Base-by-base conservation (phyloP, 2,113 vertebrate species). In the Riparia riparia region DNA sequence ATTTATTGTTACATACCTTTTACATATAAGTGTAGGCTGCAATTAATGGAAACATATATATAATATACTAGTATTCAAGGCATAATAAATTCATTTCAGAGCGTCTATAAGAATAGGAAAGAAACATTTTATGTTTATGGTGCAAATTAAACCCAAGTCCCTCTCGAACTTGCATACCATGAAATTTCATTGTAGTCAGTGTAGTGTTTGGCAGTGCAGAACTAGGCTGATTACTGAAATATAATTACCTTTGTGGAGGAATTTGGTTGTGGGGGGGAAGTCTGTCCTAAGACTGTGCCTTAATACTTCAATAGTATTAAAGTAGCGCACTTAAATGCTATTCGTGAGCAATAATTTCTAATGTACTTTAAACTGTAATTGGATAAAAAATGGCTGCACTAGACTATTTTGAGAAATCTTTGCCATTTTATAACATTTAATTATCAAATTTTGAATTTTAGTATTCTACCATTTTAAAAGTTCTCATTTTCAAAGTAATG, bases 171-270 rank as follows among this genome's bases (percentile, higher is more conserved):
- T 70, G 17, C 34, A 19, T 63, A 41, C 49, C 31, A 41, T 95
- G 80, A 77, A 71, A 86, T 83, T 57, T 90, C 60, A 74, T 64
- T 86, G 45, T 70, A 37, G 57, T 84, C 77, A 51, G 5, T 77
- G 34, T 20, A 14, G 28, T 86, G 71, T 90, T 91, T 86, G 61
- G 49, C 70, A 85, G 66, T 86, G 82, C 69, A 81, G 90, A 96
- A 84, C 53, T 44, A 63, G 60, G 25, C 54, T 86, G 89, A 89
- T 90, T 88, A 86, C 60, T 66, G 72, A 73, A 81, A 66, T 93
- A 74, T 76, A 90, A 90, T 95, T 93, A 86, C 76, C 57, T 86
- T 86, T 2, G 4, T 39, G 32, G 22, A 79, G 39, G 51, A 91
- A 86, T 91, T 61, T 57, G 42, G 14, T 86, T 86, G 71, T 4